These are phyloP conservation scores for Acanthis flammea DNA, from an alignment of 2,797 vertebrate genomes.

Conservation along the genomic window DNA sequence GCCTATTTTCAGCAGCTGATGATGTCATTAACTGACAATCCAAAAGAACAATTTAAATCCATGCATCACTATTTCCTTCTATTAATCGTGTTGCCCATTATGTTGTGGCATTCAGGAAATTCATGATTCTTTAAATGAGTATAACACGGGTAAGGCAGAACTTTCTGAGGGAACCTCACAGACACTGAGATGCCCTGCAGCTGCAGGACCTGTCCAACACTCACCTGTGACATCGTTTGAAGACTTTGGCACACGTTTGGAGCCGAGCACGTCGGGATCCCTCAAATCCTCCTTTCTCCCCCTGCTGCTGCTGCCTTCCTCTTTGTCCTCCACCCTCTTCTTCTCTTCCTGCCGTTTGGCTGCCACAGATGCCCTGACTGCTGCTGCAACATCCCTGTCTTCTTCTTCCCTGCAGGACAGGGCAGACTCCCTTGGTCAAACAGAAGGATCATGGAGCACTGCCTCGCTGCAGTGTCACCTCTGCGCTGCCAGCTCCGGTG, in stretches of 20 bases:
- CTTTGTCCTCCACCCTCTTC: conserved; percentile 78
- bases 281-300: conserved; percentile 80
- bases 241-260: conserved; percentile 64
- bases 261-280: conserved; percentile 75
- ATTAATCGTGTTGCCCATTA: not conserved
- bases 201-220: not conserved
- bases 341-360: conserved; percentile 83
- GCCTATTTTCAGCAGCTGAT: not conserved
- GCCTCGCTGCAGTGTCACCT: not conserved
- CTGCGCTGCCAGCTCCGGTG: fast-evolving
- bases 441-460: fast-evolving
- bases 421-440: not conserved
- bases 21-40: not conserved
- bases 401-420: conserved; percentile 86
- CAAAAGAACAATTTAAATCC: not conserved
- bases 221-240: conserved; percentile 66
- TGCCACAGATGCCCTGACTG: conserved; percentile 87
- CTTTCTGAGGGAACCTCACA: not conserved
- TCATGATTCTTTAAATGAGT: not conserved
- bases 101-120: not conserved
- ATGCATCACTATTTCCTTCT: not conserved
- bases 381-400: conserved; percentile 89
- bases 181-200: not conserved
- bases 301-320: conserved; percentile 64
- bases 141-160: not conserved